These are phyloP conservation scores for Perodicticus potto DNA, from an alignment of 2,797 vertebrate genomes.

Conservation along the genomic window DNA sequence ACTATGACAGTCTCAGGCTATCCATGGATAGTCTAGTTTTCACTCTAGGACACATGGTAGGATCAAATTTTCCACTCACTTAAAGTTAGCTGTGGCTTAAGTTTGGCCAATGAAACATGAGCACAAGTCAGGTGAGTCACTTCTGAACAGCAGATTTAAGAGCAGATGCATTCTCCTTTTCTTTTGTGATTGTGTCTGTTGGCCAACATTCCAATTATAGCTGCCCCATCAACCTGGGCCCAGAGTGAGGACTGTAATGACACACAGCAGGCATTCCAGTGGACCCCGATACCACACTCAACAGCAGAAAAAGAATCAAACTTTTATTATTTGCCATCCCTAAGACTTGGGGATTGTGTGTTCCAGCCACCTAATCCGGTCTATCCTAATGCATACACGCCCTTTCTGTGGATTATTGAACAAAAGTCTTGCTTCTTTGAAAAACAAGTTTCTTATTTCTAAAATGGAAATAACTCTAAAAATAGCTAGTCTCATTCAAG, in stretches of 20 bases:
- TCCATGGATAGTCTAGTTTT: slow-evolving; percentile 32
- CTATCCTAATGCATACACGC: background rate
- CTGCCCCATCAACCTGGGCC: background rate
- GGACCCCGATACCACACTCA: background rate
- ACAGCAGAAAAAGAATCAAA: background rate
- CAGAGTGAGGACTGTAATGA: background rate
- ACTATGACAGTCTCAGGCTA: background rate
- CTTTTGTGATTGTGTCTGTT: background rate
- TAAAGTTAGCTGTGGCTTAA: slow-evolving; percentile 52
- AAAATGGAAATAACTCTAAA: slow-evolving; percentile 59
- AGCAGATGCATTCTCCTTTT: background rate
- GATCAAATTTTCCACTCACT: slow-evolving; percentile 60
- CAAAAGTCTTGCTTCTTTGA: slow-evolving; percentile 39
- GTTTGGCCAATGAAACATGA: slow-evolving; percentile 61
- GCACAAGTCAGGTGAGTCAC: background rate
- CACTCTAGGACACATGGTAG: background rate
- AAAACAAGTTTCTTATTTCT: slow-evolving; percentile 57
- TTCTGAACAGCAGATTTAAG: slow-evolving; percentile 39
- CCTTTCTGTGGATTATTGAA: slow-evolving; percentile 13
- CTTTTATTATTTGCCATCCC: background rate
- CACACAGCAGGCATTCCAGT: background rate
- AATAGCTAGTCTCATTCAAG: slow-evolving; percentile 52
- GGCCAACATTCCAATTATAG: background rate
- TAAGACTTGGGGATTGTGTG: background rate
- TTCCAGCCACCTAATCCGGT: background rate